Base-by-base conservation (phyloP, 2,888 invertebrate species). In the Linnaemya tessellans region DNA sequence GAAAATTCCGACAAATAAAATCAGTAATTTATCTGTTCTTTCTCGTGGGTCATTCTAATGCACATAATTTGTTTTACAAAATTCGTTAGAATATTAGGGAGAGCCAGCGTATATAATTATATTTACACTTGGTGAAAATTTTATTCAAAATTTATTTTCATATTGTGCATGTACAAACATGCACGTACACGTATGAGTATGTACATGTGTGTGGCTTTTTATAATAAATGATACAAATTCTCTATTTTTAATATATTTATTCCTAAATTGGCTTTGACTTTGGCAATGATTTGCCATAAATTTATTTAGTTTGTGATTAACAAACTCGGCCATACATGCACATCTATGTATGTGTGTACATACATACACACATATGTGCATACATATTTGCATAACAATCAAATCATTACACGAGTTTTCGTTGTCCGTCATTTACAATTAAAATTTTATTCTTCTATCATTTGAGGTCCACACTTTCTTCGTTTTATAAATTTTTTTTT, bases 231-330 rank as follows among this genome's bases (percentile, higher is more conserved):
- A 15, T 18, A 11, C 5, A 18, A 60, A 43, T 54, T 35, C 20
- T 64, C 5, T 51, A 54, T 51, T 68, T 43, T 62, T 11, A 51
- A 51, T 64, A 9, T 46, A n/a, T 80, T 41, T 22, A 56, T 78
- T 60, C 60, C 79, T 79, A 70, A 79, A 84, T 78, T 71, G 41
- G 58, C 79, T 62, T 77, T 82, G 67, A 74, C 80, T 86, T 83
- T 87, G 84, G 64, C 86, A 81, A 62, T 77, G 70, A 78, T 80
- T 84, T 75, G 22, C 18, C 43, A 46, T 22, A 35, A 58, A 49
- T 20, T 35, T 11, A 56, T 46, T 67, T 46, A 22, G 30, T 46
- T 30, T 58, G 22, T 46, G 22, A 65, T 43, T 43, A 35, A 65
- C 43, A 65, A 20, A 43, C 35, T 30, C 58, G 22, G 68, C 22